Conservation (phyloP, 2,113 vertebrate genomes). For the Kobus ellipsiprymnus region DNA sequence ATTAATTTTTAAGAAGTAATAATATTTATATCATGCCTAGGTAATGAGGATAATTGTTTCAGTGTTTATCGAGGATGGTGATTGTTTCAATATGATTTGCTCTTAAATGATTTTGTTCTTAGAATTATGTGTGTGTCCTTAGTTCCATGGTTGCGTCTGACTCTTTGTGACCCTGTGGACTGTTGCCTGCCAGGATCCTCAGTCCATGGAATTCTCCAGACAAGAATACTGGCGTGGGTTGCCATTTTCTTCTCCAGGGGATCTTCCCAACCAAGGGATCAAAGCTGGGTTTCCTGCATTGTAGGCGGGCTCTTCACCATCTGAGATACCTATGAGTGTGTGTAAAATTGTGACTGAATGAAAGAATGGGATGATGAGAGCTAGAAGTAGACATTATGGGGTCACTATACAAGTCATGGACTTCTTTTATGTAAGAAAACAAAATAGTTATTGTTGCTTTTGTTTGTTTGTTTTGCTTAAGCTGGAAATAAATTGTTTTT, state of each 20-base stretch:
- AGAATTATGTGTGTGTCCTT: not conserved
- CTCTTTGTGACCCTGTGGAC: not conserved
- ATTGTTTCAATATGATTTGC: not conserved
- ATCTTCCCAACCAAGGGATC: not conserved
- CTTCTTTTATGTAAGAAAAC: not conserved
- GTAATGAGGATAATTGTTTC: not conserved
- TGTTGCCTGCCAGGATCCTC: not conserved
- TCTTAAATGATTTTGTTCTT: not conserved
- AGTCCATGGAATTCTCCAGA: not conserved
- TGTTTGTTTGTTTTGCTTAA: not conserved
- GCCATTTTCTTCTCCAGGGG: not conserved
- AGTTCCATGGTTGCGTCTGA: not conserved
- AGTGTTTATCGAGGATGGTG: not conserved
- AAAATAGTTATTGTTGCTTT: not conserved
- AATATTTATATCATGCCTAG: not conserved
- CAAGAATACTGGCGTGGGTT: not conserved
- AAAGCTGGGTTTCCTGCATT: not conserved
- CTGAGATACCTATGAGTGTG: not conserved
- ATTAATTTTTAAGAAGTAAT: not conserved
- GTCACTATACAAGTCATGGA: too few relatives aligned
- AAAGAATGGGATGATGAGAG: not conserved
- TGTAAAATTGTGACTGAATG: not conserved
- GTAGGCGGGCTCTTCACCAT: not conserved
- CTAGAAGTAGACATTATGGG: accelerated
- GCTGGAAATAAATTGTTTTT: not conserved